These are phyloP conservation scores for Arvicanthis niloticus DNA, from an alignment of 2,113 vertebrate genomes.

Conservation along the genomic window DNA sequence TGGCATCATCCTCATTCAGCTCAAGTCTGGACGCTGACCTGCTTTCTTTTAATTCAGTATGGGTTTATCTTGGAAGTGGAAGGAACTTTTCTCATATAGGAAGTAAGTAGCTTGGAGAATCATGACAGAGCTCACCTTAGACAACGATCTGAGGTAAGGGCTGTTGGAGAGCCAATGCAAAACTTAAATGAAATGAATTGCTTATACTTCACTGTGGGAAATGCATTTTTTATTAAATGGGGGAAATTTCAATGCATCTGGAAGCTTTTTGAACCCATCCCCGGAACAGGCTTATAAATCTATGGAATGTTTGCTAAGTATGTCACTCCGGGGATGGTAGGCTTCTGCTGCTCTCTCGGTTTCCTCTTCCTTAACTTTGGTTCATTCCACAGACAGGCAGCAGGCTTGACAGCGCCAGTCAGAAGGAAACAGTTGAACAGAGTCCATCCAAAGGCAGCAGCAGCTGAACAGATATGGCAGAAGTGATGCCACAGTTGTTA, in stretches of 20 bases:
- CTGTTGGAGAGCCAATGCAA: background rate
- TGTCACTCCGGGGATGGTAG: background rate
- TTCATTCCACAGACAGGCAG: background rate
- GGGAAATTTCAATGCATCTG: background rate
- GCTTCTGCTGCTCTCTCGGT: background rate
- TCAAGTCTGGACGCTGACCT: background rate
- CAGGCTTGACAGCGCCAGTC: conserved; percentile 48
- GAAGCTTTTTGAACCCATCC: conserved; percentile 41
- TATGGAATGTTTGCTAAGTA: background rate
- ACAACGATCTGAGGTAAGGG: background rate
- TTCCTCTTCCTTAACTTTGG: background rate
- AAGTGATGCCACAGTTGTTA: conserved; percentile 39
- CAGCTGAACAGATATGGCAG: conserved; percentile 73
- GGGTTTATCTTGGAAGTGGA: conserved; percentile 6
- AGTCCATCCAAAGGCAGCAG: conserved; percentile 39
- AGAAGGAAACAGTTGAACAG: conserved; percentile 58
- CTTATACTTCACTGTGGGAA: conserved; percentile 9
- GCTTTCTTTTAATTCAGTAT: background rate
- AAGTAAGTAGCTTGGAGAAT: background rate
- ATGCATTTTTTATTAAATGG: background rate
- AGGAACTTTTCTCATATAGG: background rate
- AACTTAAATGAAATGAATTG: background rate
- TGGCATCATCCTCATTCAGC: background rate
- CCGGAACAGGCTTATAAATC: conserved; percentile 24
- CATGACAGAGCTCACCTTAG: background rate